A percentile compares a stretch with the other conserved stretches of the same genome.
Conservation (phyloP, 1,140 invertebrate genomes). For the Tetramorium simillimum region DNA sequence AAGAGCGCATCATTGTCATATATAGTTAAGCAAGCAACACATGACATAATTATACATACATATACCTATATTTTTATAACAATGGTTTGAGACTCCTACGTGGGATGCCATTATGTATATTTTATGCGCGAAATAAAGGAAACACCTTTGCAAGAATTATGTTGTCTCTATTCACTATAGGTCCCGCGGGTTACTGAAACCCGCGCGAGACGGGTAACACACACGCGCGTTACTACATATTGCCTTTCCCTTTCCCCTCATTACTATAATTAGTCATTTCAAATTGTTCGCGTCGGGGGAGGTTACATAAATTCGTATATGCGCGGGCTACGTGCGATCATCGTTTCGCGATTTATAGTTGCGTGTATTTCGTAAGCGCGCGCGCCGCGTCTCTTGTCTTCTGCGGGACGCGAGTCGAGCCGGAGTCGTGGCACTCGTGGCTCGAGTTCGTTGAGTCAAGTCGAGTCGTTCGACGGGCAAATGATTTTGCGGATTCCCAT, state of each 20-base stretch:
- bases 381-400: neutral
- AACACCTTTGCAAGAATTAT: slow-evolving; percentile 77
- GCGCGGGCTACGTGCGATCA: slow-evolving; percentile 54
- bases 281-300: slow-evolving; percentile 66
- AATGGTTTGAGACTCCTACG: slow-evolving; percentile 81
- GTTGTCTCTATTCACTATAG: slow-evolving; percentile 61
- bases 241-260: slow-evolving; percentile 73
- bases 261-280: slow-evolving; percentile 75
- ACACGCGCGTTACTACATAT: slow-evolving; percentile 60
- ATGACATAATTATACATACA: slow-evolving; percentile 75
- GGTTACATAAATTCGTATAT: slow-evolving; percentile 70
- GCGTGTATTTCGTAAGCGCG: slow-evolving; percentile 49
- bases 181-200: slow-evolving; percentile 48
- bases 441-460: neutral
- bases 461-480: slow-evolving; percentile 53
- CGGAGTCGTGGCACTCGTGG: neutral
- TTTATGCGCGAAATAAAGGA: slow-evolving; percentile 83
- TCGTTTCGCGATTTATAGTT: slow-evolving; percentile 63
- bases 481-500: slow-evolving; percentile 60
- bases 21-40: slow-evolving; percentile 75
- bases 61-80: slow-evolving; percentile 77
- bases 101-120: slow-evolving; percentile 85
- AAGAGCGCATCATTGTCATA: slow-evolving; percentile 56
- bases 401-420: neutral
- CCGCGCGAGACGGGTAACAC: neutral